These are phyloP conservation scores for Neodon shergylaensis DNA, from an alignment of 2,113 vertebrate genomes.

Conservation along the genomic window DNA sequence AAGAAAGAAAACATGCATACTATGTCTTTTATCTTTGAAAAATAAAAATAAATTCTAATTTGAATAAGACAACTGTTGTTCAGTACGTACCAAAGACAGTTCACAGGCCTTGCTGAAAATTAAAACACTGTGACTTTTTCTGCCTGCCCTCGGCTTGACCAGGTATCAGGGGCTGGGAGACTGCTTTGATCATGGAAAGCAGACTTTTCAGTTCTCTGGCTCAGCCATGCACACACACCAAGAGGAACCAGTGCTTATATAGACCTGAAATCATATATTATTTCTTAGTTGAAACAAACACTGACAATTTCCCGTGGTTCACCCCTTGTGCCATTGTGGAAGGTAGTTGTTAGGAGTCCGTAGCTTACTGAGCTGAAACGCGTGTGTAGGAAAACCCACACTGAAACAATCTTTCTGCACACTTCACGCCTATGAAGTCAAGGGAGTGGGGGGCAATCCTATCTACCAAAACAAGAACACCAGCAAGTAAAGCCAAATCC, in stretches of 20 bases:
- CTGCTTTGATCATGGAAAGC: not conserved
- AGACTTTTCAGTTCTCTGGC: not conserved
- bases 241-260: not conserved
- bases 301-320: not conserved
- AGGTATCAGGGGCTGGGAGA: not conserved
- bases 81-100: not conserved
- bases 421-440: not conserved
- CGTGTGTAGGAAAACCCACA: rapidly evolving
- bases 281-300: slow-evolving; percentile 37
- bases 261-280: not conserved
- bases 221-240: not conserved
- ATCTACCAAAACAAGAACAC: not conserved
- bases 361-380: not conserved
- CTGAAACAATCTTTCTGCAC: not conserved
- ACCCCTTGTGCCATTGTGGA: not conserved
- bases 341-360: slow-evolving; percentile 55
- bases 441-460: too few species aligned
- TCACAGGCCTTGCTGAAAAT: not conserved
- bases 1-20: not conserved
- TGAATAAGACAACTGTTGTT: not conserved
- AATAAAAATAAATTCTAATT: not conserved
- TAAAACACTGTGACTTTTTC: not conserved
- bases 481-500: not conserved
- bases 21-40: not conserved
- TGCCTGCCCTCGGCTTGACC: not conserved